A percentile compares a stretch with the other conserved stretches of the same genome.
These are phyloP conservation scores for Pardalotus punctatus DNA, from an alignment of 2,113 vertebrate genomes.

Conservation along the genomic window DNA sequence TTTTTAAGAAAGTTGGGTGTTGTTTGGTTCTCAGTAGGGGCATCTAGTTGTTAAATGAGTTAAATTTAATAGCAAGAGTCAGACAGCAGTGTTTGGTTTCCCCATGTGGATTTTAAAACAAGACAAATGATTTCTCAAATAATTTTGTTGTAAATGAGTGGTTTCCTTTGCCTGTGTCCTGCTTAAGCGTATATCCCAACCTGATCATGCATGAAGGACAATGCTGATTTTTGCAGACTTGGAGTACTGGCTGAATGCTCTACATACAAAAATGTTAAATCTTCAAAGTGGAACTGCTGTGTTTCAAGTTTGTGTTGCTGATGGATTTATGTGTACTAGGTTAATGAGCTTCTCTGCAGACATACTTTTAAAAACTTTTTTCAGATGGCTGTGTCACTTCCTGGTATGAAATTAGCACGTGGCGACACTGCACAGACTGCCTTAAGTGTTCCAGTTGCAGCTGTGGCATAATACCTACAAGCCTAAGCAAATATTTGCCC, in stretches of 20 bases:
- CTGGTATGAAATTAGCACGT: neutral
- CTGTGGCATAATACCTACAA: neutral
- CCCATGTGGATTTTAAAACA: neutral
- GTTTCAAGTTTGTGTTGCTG: neutral
- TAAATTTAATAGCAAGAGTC: neutral
- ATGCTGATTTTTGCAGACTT: neutral
- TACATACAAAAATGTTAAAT: neutral
- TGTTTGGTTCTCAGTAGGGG: neutral
- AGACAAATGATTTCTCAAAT: neutral
- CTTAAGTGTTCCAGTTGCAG: neutral
- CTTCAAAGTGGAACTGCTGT: neutral
- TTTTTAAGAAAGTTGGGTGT: neutral
- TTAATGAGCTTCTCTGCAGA: neutral
- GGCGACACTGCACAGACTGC: neutral
- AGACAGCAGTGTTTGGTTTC: neutral
- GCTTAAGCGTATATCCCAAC: neutral
- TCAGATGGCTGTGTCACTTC: neutral
- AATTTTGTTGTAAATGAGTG: neutral
- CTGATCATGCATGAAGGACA: neutral
- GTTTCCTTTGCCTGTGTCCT: neutral
- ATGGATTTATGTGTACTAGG: neutral
- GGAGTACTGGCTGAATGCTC: neutral
- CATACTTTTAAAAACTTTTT: neutral
- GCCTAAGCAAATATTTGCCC: neutral
- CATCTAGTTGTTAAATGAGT: neutral